These are phyloP conservation scores for Nothocercus nigrocapillus DNA, from an alignment of 2,113 vertebrate species.

Conservation along the genomic window DNA sequence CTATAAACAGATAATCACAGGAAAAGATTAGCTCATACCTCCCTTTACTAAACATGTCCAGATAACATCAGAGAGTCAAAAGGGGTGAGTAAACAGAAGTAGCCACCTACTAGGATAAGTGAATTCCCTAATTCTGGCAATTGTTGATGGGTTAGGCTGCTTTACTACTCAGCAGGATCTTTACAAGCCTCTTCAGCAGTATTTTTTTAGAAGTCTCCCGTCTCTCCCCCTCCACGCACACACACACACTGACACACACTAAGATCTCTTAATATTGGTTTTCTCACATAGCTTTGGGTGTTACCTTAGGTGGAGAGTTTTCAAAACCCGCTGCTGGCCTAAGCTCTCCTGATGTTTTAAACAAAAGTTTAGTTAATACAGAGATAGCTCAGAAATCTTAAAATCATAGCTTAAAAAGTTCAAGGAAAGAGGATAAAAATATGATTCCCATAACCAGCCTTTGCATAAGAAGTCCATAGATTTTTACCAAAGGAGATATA, in stretches of 20 bases:
- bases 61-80: background rate
- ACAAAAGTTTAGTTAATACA: background rate
- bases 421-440: background rate
- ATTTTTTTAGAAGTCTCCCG: background rate
- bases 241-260: background rate
- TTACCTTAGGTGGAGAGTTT: background rate
- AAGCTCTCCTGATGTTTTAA: background rate
- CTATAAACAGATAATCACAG: background rate
- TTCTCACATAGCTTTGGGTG: background rate
- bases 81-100: background rate
- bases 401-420: background rate
- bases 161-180: slow-evolving; percentile 14
- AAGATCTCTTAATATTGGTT: background rate
- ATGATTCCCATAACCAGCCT: accelerated
- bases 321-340: background rate
- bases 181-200: slow-evolving; percentile 4
- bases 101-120: slow-evolving; percentile 1
- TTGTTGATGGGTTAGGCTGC: background rate
- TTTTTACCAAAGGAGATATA: background rate
- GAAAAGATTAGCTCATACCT: background rate
- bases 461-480: background rate
- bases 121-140: background rate
- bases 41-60: background rate
- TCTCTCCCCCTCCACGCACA: too few species aligned
- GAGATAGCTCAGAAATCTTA: background rate